Evolutionary conservation across 2,888 invertebrate species (phyloP).

Genomic region (Smittia sp.): DNA sequence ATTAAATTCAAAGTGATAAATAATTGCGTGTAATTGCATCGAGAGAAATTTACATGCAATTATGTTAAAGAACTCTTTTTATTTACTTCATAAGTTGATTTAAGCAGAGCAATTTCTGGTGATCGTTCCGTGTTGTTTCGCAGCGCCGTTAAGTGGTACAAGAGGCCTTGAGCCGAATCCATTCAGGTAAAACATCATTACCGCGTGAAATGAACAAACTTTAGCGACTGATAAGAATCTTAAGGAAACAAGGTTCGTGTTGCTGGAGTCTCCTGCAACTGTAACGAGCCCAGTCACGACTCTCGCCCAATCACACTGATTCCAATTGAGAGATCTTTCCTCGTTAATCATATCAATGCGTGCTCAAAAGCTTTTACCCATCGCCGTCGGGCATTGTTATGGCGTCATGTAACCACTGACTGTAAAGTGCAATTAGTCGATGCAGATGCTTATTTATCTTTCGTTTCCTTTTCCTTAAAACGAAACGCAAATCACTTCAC

Average conservation of each 20-base stretch:
- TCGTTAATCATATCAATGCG: neutral
- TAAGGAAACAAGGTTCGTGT: too few species aligned
- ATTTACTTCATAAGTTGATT: neutral
- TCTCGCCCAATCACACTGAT: neutral
- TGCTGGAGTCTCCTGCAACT: too few species aligned
- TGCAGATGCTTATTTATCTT: neutral
- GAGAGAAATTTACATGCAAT: constrained; percentile 5
- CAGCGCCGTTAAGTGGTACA: too few species aligned
- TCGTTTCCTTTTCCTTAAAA: neutral
- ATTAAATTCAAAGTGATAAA: constrained; percentile 39
- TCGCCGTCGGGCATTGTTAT: constrained; percentile 14
- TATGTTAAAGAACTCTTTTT: neutral
- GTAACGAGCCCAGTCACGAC: neutral
- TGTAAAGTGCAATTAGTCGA: neutral
- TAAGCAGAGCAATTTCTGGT: too few species aligned
- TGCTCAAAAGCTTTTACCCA: neutral
- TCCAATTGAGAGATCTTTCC: neutral
- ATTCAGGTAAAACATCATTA: too few species aligned
- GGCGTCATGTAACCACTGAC: neutral
- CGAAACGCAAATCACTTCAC: neutral
- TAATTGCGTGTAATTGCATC: constrained; percentile 37
- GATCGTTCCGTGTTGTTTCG: too few species aligned
- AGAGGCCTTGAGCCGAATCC: too few species aligned
- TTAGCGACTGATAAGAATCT: too few species aligned
- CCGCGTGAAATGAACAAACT: too few species aligned